These are phyloP conservation scores for Turnix velox DNA, from an alignment of 2,113 vertebrate genomes.

Conservation along the genomic window DNA sequence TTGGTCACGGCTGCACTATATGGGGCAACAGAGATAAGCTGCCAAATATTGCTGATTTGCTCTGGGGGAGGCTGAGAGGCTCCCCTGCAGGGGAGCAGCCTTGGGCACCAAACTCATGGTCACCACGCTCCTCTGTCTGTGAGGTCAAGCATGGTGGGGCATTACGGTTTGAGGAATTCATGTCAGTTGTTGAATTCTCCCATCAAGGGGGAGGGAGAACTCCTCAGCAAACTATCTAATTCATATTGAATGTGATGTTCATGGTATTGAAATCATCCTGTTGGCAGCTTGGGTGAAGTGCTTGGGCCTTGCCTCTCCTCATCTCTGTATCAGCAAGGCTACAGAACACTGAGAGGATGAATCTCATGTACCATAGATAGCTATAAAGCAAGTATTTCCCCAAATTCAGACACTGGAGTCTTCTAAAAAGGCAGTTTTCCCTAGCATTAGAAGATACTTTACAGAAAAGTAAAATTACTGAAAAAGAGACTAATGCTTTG, in stretches of 20 bases:
- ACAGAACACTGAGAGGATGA: neutral
- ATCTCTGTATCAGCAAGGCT: neutral
- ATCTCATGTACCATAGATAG: neutral
- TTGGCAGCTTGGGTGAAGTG: neutral
- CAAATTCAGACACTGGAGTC: neutral
- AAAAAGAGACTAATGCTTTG: neutral
- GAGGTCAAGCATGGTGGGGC: accelerated
- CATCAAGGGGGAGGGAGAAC: neutral
- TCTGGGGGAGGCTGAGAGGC: neutral
- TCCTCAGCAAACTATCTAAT: neutral
- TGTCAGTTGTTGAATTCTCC: too few relatives aligned
- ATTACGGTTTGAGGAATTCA: neutral
- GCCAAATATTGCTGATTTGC: accelerated
- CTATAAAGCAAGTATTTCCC: neutral
- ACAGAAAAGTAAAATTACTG: neutral
- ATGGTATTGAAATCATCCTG: neutral
- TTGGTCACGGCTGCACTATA: accelerated
- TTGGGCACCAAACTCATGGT: neutral
- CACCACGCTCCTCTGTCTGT: accelerated
- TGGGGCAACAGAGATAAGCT: neutral
- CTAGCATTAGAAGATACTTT: neutral
- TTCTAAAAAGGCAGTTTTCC: neutral
- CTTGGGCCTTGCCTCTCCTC: neutral
- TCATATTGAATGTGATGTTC: neutral
- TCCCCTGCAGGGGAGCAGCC: neutral